These are phyloP conservation scores for Proterorhinus semilunaris DNA, from an alignment of 2,113 vertebrate species.

Conservation along the genomic window DNA sequence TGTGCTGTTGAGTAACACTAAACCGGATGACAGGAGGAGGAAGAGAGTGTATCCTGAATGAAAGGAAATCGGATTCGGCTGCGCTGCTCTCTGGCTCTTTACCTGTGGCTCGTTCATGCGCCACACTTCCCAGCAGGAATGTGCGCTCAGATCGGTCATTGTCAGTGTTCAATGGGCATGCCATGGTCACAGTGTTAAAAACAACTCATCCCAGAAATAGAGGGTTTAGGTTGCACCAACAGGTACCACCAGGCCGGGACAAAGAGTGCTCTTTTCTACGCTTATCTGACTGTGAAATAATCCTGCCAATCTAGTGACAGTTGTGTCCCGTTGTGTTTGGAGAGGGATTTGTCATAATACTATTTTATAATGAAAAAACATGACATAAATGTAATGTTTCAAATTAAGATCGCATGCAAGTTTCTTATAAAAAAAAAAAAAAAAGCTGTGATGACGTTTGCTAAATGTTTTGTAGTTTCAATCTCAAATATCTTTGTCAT, in stretches of 20 bases:
- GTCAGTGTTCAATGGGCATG: conserved; percentile 72
- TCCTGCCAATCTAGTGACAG: conserved; percentile 35
- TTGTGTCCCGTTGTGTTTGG: neutral
- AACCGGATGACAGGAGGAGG: conserved; percentile 6
- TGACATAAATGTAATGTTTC: no score
- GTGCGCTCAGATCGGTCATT: conserved; percentile 68
- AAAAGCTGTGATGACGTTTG: conserved; percentile 15
- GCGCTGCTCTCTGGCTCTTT: conserved; percentile 31
- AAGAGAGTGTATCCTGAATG: conserved; percentile 2
- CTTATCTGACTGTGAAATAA: conserved; percentile 59
- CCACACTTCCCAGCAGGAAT: conserved; percentile 74
- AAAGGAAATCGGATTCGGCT: conserved; percentile 41
- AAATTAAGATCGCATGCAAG: conserved; percentile 15
- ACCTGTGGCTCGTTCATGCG: conserved; percentile 61
- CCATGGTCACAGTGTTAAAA: conserved; percentile 64
- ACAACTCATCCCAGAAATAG: conserved; percentile 63
- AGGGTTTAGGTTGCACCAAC: conserved; percentile 68
- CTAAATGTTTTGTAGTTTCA: conserved; percentile 6
- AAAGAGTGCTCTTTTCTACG: conserved; percentile 46
- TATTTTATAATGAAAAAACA: neutral
- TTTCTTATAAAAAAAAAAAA: conserved; percentile 2
- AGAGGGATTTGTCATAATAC: neutral
- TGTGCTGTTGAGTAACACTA: conserved; percentile 5
- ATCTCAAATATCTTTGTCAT: neutral
- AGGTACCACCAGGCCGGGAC: conserved; percentile 53